Conservation (phyloP, 1,140 invertebrate genomes). For the Drosophila mayri region DNA sequence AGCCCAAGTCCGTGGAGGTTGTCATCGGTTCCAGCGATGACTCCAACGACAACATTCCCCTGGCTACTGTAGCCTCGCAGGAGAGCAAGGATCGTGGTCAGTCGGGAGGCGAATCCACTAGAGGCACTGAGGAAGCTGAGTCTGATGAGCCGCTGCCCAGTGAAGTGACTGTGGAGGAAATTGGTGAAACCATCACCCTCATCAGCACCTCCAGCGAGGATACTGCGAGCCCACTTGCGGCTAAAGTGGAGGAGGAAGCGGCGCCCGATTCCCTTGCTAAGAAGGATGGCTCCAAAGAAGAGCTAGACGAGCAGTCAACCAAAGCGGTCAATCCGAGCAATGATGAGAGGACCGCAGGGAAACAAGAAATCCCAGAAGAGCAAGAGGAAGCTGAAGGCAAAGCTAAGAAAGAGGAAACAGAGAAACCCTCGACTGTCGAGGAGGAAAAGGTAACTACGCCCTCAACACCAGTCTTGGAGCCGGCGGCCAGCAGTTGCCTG, state of each 20-base stretch:
- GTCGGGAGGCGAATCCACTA: conserved; percentile 10
- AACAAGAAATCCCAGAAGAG: not conserved
- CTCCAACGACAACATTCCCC: conserved; percentile 72
- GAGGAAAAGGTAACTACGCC: conserved; percentile 22
- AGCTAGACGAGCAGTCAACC: not conserved
- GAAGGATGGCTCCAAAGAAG: conserved; percentile 4
- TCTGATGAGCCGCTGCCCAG: conserved; percentile 47
- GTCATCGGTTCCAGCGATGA: conserved; percentile 77
- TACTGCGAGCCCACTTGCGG: conserved; percentile 26
- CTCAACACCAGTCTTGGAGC: conserved; percentile 6
- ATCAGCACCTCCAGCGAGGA: conserved; percentile 70
- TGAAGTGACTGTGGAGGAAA: conserved; percentile 56
- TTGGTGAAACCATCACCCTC: conserved; percentile 60
- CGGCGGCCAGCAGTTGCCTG: conserved; percentile 37
- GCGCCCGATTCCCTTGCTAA: not conserved
- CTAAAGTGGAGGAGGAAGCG: conserved; percentile 26
- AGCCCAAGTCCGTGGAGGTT: conserved; percentile 52
- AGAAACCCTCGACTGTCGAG: conserved; percentile 21
- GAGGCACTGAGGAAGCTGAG: conserved; percentile 15
- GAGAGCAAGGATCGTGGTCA: conserved; percentile 57
- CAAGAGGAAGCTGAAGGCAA: not conserved
- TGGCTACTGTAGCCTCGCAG: conserved; percentile 67
- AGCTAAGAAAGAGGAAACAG: conserved; percentile 20
- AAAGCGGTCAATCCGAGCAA: not conserved
- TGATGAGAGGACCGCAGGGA: not conserved